phyloP scores from a whole-genome alignment of 2,888 invertebrate species.

The Polia nebulosa region DNA sequence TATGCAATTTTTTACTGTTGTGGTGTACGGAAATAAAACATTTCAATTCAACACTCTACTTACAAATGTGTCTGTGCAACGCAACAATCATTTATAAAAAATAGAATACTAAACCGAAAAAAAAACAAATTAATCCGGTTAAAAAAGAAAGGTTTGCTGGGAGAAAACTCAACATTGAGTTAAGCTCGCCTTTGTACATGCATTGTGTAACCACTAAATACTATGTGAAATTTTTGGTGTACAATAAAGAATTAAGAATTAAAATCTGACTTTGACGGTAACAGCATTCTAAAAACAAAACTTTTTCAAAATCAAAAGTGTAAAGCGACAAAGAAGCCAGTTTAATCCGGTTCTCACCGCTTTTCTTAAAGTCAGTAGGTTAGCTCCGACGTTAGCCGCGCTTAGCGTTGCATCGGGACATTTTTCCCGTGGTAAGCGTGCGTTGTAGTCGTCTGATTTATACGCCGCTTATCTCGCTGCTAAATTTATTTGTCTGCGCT shows the following conservation, averaged over 20 bases:
- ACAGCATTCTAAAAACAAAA: background rate
- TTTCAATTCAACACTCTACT: no score
- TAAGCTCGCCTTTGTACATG: no score
- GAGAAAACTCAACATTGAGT: no score
- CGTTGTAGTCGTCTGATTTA: conserved; percentile 83
- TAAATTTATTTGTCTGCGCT: conserved; percentile 90
- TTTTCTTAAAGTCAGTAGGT: conserved; percentile 63
- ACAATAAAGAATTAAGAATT: no score
- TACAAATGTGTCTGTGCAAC: no score
- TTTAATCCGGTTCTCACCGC: conserved; percentile 23
- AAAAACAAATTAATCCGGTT: background rate
- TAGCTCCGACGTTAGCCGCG: conserved; percentile 45
- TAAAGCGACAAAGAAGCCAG: conserved; percentile 4
- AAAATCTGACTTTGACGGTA: background rate
- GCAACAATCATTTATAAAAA: no score
- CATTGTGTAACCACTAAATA: no score
- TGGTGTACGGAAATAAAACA: no score
- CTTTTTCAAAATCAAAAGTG: conserved; percentile 10
- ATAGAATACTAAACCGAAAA: background rate
- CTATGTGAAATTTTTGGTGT: no score
- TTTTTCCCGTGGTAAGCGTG: conserved; percentile 76
- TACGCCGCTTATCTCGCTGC: conserved; percentile 87
- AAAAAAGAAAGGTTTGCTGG: no score
- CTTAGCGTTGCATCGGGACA: conserved; percentile 58
- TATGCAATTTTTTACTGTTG: no score